phyloP scores from a whole-genome alignment of 1,140 invertebrate genomes.

The Periplaneta americana region DNA sequence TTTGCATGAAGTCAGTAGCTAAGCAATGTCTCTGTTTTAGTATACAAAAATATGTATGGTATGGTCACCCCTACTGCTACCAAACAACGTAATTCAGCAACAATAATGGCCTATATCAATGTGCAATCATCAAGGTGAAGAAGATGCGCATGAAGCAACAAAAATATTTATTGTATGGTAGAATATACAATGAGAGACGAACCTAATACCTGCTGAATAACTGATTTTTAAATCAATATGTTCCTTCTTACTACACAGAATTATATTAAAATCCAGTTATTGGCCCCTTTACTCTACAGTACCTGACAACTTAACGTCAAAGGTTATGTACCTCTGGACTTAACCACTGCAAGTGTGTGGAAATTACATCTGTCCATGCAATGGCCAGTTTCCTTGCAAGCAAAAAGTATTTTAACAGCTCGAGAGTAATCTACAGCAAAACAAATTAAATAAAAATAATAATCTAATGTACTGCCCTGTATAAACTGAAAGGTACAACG shows the following conservation, averaged over 20 bases:
- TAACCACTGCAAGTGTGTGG: no score
- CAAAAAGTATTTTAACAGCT: not conserved
- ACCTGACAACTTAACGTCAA: not conserved
- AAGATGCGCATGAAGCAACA: not conserved
- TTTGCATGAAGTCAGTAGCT: not conserved
- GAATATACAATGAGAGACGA: not conserved
- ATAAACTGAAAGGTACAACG: not conserved
- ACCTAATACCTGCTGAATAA: not conserved
- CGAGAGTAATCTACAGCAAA: not conserved
- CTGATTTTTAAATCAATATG: not conserved
- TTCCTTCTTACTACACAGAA: not conserved
- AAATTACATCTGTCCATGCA: not conserved
- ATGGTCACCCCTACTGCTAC: not conserved
- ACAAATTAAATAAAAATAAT: not conserved
- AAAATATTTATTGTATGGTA: not conserved
- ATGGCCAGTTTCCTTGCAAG: not conserved
- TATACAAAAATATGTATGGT: not conserved
- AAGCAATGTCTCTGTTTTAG: not conserved
- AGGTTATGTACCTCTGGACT: not conserved
- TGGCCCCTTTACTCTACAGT: not conserved
- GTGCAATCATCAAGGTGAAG: not conserved
- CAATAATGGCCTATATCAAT: no score
- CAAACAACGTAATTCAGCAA: not conserved
- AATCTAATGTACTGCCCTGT: not conserved
- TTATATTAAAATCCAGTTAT: not conserved